Base-by-base conservation (phyloP, 1,140 invertebrate species). In the Drosophila elegans region DNA sequence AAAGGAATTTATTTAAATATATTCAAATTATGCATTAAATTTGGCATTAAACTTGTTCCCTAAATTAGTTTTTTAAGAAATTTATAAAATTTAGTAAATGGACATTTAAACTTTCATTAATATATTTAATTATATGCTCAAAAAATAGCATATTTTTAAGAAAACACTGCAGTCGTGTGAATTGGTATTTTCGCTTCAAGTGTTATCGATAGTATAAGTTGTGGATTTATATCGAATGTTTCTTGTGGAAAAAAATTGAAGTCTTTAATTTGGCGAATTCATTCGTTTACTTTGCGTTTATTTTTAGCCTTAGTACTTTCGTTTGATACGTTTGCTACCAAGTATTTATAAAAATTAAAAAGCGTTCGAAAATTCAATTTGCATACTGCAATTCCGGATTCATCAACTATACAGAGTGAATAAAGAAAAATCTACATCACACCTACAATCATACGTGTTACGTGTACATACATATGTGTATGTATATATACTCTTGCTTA, bases 391-490 rank as follows among this genome's bases (percentile, higher is more conserved):
- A 27, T 32, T 52, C 21, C 21, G 34, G 34, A 67, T 44, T 36
- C 62, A 49, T 67, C 44, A 62, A 49, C 27, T 68, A 69, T 25
- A 39, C 32, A 42, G 9, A 53, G 64, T 68, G 64, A 52, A 68
- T 67, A 67, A 66, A 68, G 63, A 46, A 69, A 68, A 69, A 27
- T 42, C 51, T 55, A 55, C 51, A 69, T 71, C 52, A 71, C 67
- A 71, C 41, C 36, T 57, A 71, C 52, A 67, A 66, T 41, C 32
- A 71, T 71, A 48, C 49, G 64, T 68, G 67, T 71, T 71, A 71
- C 67, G 66, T 71, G 66, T 56, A 56, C 67, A 71, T 71, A 71
- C 67, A 71, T 71, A 71, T 71, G 67, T 71, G 67, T 71, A 71
- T 71, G 67, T 71, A 71, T 56, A 60, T 67, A 71, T 71, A 42